Base-by-base conservation (phyloP, 2,888 invertebrate species). In the Axea sp. region DNA sequence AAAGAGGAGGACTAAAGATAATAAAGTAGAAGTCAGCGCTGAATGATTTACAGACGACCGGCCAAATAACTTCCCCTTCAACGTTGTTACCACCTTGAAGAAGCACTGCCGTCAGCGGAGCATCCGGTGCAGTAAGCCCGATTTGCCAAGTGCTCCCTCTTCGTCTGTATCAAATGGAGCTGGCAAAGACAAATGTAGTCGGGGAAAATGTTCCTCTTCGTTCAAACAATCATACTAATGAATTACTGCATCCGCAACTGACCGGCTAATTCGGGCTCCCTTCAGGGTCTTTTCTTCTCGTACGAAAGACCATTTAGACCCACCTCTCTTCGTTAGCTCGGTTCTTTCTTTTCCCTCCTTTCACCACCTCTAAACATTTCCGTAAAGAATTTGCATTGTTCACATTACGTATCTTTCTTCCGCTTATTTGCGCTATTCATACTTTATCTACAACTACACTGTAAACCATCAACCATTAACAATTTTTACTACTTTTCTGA, bases 61-160 rank as follows among this genome's bases (percentile, higher is more conserved):
- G 78, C 81, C 80, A 81, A 85, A 85, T 84, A 85, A 83, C 82
- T 84, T 85, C 82, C 82, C 84, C 81, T 83, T 81, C 83, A 83
- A 85, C 82, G 81, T 81, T 82, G 82, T 84, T 83, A 81, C 84
- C 83, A 82, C 82, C 83, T 82, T 80, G 78, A 80, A 81, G 76
- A 67, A 75, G 62, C 47, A 41, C 65, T 71, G 49, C 75, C 37
- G 55, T 51, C 67, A 59, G 31, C 11, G 17, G 24, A 31, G 53
- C 65, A 55, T 53, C 73, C 65, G 65, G 62, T 35, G 51, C 59
- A 62, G 62, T 57, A 57, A 57, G 67, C 68, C 17, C 41, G 45
- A 51, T 65, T 43, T 28, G 31, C 55, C 45, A 31, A 39, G 49
- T 19, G 28, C 51, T 64, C 37, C 26, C 30, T 65, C 37, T 26